These are phyloP conservation scores for Theristicus caerulescens DNA, from an alignment of 2,113 vertebrate species.

Conservation along the genomic window DNA sequence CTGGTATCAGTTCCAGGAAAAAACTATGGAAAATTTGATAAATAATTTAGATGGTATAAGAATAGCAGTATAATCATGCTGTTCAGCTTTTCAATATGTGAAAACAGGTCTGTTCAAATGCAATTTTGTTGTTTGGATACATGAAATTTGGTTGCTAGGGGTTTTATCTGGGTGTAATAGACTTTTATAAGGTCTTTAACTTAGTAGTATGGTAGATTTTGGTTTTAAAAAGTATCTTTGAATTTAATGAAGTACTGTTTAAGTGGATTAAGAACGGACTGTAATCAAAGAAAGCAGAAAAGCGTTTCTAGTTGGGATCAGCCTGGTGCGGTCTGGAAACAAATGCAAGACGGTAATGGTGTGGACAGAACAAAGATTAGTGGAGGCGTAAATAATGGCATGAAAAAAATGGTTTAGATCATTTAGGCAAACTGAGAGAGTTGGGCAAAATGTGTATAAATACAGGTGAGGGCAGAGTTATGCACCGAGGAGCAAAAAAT, in stretches of 20 bases:
- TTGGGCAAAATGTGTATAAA: neutral
- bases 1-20: neutral
- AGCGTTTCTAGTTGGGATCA: neutral
- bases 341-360: neutral
- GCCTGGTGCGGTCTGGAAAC: neutral
- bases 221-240: neutral
- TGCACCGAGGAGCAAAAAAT: neutral
- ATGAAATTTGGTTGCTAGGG: neutral
- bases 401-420: neutral
- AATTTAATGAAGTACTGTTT: neutral
- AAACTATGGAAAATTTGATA: neutral
- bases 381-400: neutral
- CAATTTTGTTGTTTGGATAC: neutral
- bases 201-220: neutral
- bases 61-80: neutral
- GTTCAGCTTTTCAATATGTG: neutral
- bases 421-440: neutral
- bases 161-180: neutral
- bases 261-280: neutral
- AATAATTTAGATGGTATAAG: neutral
- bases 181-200: neutral
- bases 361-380: neutral
- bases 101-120: neutral
- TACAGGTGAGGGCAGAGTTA: neutral
- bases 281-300: neutral